Base-by-base conservation (phyloP, 2,888 invertebrate species). In the Minunthozetes semirufus region DNA sequence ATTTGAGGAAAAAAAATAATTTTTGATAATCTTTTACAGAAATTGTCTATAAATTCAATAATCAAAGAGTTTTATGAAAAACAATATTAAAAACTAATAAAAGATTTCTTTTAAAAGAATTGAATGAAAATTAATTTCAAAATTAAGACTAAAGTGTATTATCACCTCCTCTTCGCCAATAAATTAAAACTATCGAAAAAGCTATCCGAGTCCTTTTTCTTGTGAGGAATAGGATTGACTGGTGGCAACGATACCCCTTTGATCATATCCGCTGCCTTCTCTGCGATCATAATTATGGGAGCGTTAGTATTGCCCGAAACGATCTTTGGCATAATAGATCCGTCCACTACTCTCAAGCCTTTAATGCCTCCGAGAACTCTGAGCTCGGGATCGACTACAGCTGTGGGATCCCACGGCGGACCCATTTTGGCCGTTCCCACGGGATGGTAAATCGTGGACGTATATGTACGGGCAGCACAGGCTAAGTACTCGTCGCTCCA, bases 271-370 rank as follows among this genome's bases (percentile, higher is more conserved):
- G 93, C 87, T 5, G 92, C 93, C 81, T 92, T 93, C 81, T 94
- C 93, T 0, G 88, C 93, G 48, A 93, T 91, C 93, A 93, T 93
- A 72, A 93, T 91, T 17, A 89, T 89, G 0, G 93, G 92, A 0
- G 93, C 93, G 82, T 93, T 93, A 0, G 93, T 93, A 81, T 94
- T 93, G 11, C 93, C 93, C 81, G 92, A 91, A 42, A 89, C 89
- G 79, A 93, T 91, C 0, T 90, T 90, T 0, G 93, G 93, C 91
- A 93, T 93, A 78, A 93, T 88, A 80, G 91, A 91, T 38, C 92
- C 92, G 81, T 93, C 93, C 79, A 92, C 89, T 25, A 93, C 91
- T 77, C 93, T 86, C 42, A 94, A 84, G n/a, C 90, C 90, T 75
- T 88, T 84, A 0, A 93, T 84, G 0, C 93, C 93, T 79, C 92